These are phyloP conservation scores for Calameuta pallipes DNA, from an alignment of 2,888 invertebrate genomes.

Conservation along the genomic window DNA sequence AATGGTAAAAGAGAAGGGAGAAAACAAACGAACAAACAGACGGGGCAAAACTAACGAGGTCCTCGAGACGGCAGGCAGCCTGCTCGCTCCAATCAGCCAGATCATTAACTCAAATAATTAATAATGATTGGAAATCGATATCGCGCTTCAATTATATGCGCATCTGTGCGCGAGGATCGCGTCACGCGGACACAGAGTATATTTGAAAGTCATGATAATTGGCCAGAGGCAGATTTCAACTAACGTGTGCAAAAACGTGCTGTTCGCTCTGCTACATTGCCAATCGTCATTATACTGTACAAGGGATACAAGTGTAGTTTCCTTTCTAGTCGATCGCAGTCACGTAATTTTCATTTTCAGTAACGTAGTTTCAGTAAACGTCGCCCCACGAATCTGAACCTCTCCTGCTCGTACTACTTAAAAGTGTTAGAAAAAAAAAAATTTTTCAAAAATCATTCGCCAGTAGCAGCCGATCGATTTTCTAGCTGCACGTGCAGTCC, in stretches of 20 bases:
- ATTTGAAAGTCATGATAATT: constrained; percentile 36
- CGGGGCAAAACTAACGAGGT: constrained; percentile 56
- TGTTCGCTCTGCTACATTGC: background rate
- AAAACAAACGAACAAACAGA: constrained; percentile 30
- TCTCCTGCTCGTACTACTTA: no score
- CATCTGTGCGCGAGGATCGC: background rate
- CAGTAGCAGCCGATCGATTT: background rate
- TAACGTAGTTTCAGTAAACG: no score
- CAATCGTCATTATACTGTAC: background rate
- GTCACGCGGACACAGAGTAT: constrained; percentile 15
- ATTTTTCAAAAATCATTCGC: background rate
- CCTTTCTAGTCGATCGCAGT: no score
- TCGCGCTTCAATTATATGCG: constrained; percentile 10
- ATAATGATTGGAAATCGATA: constrained; percentile 57
- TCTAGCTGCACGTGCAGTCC: background rate
- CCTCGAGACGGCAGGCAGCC: constrained; percentile 49
- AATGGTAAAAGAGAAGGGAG: constrained; percentile 11
- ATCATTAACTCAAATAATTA: constrained; percentile 60
- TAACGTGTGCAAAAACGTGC: background rate
- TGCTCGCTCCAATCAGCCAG: constrained; percentile 52
- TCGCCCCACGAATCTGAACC: no score
- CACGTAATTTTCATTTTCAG: no score
- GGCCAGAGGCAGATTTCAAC: background rate
- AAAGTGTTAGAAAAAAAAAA: background rate
- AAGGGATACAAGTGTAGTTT: background rate